Base-by-base conservation (phyloP, 2,888 invertebrate genomes). In the Sinhomidia bicolor region DNA sequence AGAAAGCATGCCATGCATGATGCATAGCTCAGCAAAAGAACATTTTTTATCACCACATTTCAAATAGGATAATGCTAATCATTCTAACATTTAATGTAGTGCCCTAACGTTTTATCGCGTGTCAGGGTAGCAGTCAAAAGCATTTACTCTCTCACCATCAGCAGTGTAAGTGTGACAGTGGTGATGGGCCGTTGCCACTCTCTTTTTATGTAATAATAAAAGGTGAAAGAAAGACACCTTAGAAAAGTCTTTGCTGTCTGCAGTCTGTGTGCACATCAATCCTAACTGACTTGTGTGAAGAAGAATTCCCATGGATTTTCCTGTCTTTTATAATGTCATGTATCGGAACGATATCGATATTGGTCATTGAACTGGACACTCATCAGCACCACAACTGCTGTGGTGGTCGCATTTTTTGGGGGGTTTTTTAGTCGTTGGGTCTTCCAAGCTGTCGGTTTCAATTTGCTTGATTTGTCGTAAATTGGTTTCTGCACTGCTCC, bases 291-390 rank as follows among this genome's bases (percentile, higher is more conserved):
- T 36, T 71, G 3, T 74, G 1, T n/a, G n/a, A n/a, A n/a, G 14
- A n/a, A 14, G 57, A 57, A 78, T 78, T 78, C 78, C 78, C 78
- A 78, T 78, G 78, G 78, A 78, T 78, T 78, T 78, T 57, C 57
- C 57, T 51, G 74, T 44, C 32, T 20, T 20, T n/a, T 23, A 51
- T 51, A 17, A 5, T n/a, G 4, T 4, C 9, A 10, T 57, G 5
- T 36, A 36, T 17, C 36, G n/a, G 47, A 74, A 74, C 12, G 47
- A 26, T 10, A 74, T 51, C 17, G 17, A 68, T 36, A 14, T 68
- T 10, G 17, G 23, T 20, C 1, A n/a, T n/a, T 23, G 7, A 9
- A 17, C 74, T 23, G 7, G 17, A 17, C 74, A 41, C 2, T 71
- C 17, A 12, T 6, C 44, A 12, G 44, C 10, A 9, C 44, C 9